A percentile compares a stretch with the other conserved stretches of the same genome.
Evolutionary conservation across 2,797 vertebrate species (phyloP).

Genomic region (Denticeps clupeoides): DNA sequence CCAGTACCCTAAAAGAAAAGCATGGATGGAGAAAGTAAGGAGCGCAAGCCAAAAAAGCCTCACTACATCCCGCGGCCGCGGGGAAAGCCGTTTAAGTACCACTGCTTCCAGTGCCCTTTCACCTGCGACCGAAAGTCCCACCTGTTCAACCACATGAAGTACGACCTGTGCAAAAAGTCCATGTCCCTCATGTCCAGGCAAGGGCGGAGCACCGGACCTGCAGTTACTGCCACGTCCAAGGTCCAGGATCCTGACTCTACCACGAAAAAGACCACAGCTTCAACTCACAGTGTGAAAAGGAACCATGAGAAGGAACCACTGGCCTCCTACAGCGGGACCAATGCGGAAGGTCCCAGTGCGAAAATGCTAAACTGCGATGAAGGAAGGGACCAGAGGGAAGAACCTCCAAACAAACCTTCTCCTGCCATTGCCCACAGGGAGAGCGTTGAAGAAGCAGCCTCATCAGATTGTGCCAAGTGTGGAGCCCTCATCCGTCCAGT

Average conservation of each 20-base stretch:
- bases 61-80: conserved; percentile 90
- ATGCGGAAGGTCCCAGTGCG: not conserved
- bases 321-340: not conserved
- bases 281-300: no score
- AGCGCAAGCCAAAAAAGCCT: conserved; percentile 92
- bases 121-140: conserved; percentile 98
- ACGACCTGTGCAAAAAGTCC: conserved; percentile 90
- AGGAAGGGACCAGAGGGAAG: not conserved
- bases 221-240: no score
- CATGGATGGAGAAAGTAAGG: conserved; percentile 43
- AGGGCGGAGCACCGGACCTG: conserved; percentile 40
- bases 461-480: no score
- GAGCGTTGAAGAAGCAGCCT: no score
- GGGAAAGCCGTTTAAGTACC: conserved; percentile 92
- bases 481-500: conserved; percentile 31
- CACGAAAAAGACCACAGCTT: conserved; percentile 17
- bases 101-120: conserved; percentile 97
- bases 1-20: not conserved
- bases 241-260: not conserved
- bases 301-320: conserved; percentile 35
- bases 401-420: conserved; percentile 32
- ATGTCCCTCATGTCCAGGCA: conserved; percentile 80
- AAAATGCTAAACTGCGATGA: not conserved
- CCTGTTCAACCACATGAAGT: conserved; percentile 98
- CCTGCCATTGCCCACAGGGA: no score